A percentile compares a stretch with the other conserved stretches of the same genome.
phyloP scores from a whole-genome alignment of 2,113 vertebrate genomes.

The Mirza zaza region DNA sequence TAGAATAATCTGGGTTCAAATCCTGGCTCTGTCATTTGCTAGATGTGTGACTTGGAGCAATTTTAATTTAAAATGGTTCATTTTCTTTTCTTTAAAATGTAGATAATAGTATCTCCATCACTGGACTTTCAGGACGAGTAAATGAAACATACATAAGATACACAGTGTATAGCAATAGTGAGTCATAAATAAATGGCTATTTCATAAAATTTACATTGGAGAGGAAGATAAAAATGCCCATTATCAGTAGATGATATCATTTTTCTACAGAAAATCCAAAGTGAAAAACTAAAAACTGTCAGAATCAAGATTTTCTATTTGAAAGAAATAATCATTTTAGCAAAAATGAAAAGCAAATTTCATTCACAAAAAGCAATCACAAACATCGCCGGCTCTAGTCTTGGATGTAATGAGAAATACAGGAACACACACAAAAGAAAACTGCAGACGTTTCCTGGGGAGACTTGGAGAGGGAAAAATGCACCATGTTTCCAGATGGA shows the following conservation, averaged over 20 bases:
- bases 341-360: background rate
- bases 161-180: background rate
- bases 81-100: background rate
- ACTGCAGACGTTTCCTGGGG: background rate
- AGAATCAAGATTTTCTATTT: background rate
- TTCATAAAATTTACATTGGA: background rate
- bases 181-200: background rate
- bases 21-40: background rate
- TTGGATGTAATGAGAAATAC: background rate
- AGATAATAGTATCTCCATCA: background rate
- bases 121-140: background rate
- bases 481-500: background rate
- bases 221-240: conserved; percentile 21
- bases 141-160: background rate
- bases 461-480: background rate
- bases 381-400: background rate
- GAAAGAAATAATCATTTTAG: conserved; percentile 26
- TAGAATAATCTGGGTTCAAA: background rate
- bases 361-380: conserved; percentile 37
- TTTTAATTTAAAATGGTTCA: background rate
- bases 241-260: background rate
- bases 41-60: background rate
- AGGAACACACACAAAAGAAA: background rate
- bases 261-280: conserved; percentile 11
- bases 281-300: background rate